Evolutionary conservation across 2,113 vertebrate genomes (phyloP), one percentile per base, ranked within the genome.

Genomic region (Salvelinus namaycush): DNA sequence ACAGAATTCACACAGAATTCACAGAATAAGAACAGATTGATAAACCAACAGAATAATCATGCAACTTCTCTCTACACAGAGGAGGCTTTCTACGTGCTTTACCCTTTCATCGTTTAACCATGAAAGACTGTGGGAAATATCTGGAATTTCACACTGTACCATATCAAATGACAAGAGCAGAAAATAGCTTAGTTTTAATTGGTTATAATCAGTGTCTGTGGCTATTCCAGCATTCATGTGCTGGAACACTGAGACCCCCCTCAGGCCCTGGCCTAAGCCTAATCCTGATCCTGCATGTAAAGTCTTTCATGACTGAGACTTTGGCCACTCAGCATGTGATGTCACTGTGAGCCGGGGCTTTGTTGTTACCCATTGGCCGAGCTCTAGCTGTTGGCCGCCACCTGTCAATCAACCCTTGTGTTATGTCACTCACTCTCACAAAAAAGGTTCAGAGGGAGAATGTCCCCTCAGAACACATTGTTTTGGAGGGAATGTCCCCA

Each of bases 271-370:
- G 18, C 74, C 75, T 79, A n/a, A 75, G 51, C 81, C 83, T 88
- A 90, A 89, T 89, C 88, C 90, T 91, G 89, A 91, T 91, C 85
- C 83, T 54, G 49, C 68, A 16, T 49, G 69, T 69, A 86, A 87
- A 84, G 79, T 76, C 80, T 82, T 74, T 62, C 48, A 79, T 65
- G 81, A 81, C 20, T 1, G 76, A 71, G 77, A 71, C 76, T 79
- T 85, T 86, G n/a, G 68, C 75, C 75, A 76, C 79, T 76, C 75
- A 75, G 74, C 81, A 78, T 57, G 83, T 86, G 86, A 83, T 73
- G 76, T 69, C 79, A 78, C 76, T 59, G 72, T 82, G 24, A 70
- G 74, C 39, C 71, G 51, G 65, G 60, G 73, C 75, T 76, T 66
- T 39, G 72, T 72, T n/a, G 70, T 54, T 44, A 44, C 74, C 74